Percentiles rank a stretch among this genome's conserved stretches.
phyloP scores from a whole-genome alignment of 2,113 vertebrate species.

The Corythaeola cristata region DNA sequence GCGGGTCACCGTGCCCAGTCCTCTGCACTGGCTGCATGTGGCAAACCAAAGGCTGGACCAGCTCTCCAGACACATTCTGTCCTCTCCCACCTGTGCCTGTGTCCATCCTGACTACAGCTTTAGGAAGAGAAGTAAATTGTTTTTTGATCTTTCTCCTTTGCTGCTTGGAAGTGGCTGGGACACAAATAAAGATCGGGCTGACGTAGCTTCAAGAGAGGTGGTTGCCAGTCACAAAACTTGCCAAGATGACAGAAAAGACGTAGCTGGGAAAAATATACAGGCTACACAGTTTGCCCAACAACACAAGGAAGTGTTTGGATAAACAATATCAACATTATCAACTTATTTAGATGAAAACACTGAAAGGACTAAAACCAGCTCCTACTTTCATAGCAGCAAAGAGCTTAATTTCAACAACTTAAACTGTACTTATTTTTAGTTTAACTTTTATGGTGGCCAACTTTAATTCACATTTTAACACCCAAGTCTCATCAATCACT shows the following conservation, averaged over 20 bases:
- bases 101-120: neutral
- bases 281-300: neutral
- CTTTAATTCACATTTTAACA: neutral
- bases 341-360: neutral
- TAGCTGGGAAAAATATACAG: neutral
- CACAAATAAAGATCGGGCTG: neutral
- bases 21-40: rapidly evolving
- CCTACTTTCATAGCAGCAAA: neutral
- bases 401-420: neutral
- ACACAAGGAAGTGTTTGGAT: neutral
- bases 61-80: neutral
- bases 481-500: neutral
- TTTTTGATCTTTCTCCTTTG: neutral
- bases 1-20: rapidly evolving
- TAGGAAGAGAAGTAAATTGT: neutral
- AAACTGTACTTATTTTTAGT: neutral
- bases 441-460: neutral
- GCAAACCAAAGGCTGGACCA: neutral
- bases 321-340: neutral
- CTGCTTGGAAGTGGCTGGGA: neutral
- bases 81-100: neutral
- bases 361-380: neutral
- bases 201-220: neutral
- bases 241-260: neutral
- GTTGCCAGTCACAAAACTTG: neutral